Percentiles rank a stretch among this genome's conserved stretches.
Evolutionary conservation across 2,113 vertebrate genomes (phyloP).

Genomic region (Craseonycteris thonglongyai): DNA sequence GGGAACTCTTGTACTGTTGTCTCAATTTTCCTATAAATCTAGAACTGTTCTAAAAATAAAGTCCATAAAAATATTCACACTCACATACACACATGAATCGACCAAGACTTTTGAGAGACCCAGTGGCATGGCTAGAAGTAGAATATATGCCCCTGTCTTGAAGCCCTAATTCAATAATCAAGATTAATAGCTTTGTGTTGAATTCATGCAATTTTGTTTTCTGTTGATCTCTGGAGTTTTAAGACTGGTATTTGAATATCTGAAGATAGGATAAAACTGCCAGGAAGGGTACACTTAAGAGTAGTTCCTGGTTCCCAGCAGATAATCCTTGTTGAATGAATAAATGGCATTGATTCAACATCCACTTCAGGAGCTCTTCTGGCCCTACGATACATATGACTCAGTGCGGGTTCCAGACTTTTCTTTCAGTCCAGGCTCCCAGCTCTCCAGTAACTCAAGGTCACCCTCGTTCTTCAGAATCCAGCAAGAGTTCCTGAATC

Average conservation of each 20-base stretch:
- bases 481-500: not conserved
- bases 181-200: not conserved
- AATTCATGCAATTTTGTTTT: not conserved
- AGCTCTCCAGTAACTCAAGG: not conserved
- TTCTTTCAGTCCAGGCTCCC: not conserved
- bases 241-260: not conserved
- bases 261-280: not conserved
- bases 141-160: not conserved
- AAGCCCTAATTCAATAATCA: not conserved
- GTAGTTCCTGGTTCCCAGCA: not conserved
- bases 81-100: not conserved
- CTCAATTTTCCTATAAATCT: not conserved
- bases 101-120: not conserved
- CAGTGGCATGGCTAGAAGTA: not conserved
- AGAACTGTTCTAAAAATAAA: conserved; percentile 1
- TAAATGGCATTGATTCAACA: not conserved
- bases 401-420: not conserved
- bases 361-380: not conserved
- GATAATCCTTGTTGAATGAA: not conserved
- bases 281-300: not conserved
- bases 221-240: not conserved
- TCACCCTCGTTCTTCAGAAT: not conserved
- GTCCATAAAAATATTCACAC: not conserved
- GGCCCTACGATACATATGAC: no score
- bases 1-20: not conserved